Percentiles rank a stretch among this genome's conserved stretches.
phyloP scores from a whole-genome alignment of 2,113 vertebrate genomes.

The Hemichromis elongatus region DNA sequence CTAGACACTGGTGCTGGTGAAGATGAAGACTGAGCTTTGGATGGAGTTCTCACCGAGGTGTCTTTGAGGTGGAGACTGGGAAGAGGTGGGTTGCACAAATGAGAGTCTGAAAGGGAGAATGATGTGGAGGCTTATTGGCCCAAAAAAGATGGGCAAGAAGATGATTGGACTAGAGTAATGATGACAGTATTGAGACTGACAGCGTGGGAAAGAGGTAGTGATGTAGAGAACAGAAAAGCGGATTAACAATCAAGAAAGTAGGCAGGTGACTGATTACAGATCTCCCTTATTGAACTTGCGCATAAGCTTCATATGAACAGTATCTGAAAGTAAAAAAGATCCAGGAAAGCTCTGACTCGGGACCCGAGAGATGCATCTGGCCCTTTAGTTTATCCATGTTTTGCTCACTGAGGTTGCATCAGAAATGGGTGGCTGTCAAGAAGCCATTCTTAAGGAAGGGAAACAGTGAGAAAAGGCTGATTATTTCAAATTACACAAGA shows the following conservation, averaged over 20 bases:
- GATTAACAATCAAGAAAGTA: background rate
- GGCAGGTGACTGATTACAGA: background rate
- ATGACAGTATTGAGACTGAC: background rate
- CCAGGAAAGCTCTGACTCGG: background rate
- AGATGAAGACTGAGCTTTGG: background rate
- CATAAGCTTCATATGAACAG: background rate
- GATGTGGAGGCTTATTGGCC: background rate
- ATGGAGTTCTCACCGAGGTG: background rate
- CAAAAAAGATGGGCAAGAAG: background rate
- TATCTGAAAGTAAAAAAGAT: background rate
- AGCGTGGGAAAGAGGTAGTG: background rate
- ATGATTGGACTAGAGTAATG: background rate
- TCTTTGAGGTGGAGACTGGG: background rate
- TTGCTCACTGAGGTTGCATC: background rate
- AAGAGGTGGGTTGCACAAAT: background rate
- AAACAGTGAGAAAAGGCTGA: background rate
- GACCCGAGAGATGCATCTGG: background rate
- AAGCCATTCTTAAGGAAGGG: background rate
- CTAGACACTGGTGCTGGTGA: background rate
- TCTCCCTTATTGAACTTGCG: background rate
- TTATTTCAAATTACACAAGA: background rate
- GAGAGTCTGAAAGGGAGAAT: background rate
- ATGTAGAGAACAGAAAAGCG: background rate
- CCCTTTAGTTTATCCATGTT: background rate
- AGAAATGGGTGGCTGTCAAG: background rate